Evolutionary conservation across 2,888 invertebrate genomes (phyloP), one percentile per base, ranked within the genome.

Genomic region (Agrochola circellaris): DNA sequence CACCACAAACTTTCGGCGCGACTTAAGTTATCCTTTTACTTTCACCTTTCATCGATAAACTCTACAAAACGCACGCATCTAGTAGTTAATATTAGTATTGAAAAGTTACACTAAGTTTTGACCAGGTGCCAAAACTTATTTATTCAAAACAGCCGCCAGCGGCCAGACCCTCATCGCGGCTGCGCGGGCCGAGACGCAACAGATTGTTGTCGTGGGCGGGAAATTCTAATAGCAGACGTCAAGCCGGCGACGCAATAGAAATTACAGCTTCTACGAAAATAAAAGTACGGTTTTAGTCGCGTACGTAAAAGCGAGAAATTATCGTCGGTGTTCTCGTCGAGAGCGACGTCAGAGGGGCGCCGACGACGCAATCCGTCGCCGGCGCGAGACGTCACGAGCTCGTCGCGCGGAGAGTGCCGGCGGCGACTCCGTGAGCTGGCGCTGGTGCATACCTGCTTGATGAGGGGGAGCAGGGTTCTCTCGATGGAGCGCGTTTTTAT

Each of bases 401-500:
- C 64, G 77, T 71, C 70, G 74, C 82, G 11, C 75, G 79, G 74
- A 70, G 84, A 38, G 82, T 67, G 64, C 62, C 30, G 71, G 65
- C 66, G 42, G 42, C 51, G 64, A 64, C 30, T 66, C 58, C 38
- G 81, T 72, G 66, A 77, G 67, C 85, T 83, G 88, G 91, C 89
- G 90, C 89, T 78, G 85, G 87, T 88, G 91, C 95, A 91, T 98
- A 99, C 99, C 98, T 99, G 99, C 96, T 98, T 99, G 93, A 99
- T 98, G 95, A 99, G 98, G 91, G 99, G 99, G 94, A 99, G 98
- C 92, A 99, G 97, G 90, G 99, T 99, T 97, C 98, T 98, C 97
- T 99, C 99, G 97, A 99, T 98, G 96, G 99, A 99, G 97, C 98
- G 98, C 92, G 99, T 99, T 97, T 98, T 98, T 95, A 99, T 99